Evolutionary conservation across 1,140 invertebrate genomes (phyloP), one percentile per base, ranked within the genome.

Genomic region (Portunus trituberculatus): DNA sequence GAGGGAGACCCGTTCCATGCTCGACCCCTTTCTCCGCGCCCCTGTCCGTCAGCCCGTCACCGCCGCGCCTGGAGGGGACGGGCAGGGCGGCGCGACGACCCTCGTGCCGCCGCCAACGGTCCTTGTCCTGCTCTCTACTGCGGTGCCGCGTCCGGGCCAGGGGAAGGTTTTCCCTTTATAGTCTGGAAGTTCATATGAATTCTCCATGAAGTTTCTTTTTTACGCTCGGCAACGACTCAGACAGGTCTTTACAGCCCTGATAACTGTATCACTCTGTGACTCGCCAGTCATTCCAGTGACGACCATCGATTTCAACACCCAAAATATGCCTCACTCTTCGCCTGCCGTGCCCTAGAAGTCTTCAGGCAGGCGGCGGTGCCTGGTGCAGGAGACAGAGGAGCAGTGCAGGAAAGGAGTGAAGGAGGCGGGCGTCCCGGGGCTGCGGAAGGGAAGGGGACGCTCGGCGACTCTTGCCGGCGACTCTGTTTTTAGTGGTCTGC

Each of bases 261-360:
- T 31, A 91, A 76, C 76, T 48, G 90, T 76, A 76, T 32, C 39
- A 76, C 39, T 31, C 90, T 76, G 25, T 67, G 28, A 91, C 90
- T 28, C 52, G 29, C 7, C 76, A 32, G 39, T 25, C 90, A 67
- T 91, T 91, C 25, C 59, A 29, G 90, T 76, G 32, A 76, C 28
- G 16, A 32, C 16, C 52, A 91, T 91, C 59, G 90, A 91, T 76
- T 91, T 67, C 32, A n/a, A 14, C 52, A 25, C 90, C 90, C 52
- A 91, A 67, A 91, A 91, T 91, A 91, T 52, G 46, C 90, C 8
- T 25, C n/a, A 0, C 84, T 25, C 87, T 48, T 48, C 20, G 25
- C 20, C 67, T 7, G 20, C 7, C 6, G 67, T 25, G 20, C 20
- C 25, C 20, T n/a, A 8, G 6, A 2, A n/a, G 20, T 2, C 20